These are phyloP conservation scores for Natrix natrix DNA, from an alignment of 2,797 vertebrate genomes.

Conservation along the genomic window DNA sequence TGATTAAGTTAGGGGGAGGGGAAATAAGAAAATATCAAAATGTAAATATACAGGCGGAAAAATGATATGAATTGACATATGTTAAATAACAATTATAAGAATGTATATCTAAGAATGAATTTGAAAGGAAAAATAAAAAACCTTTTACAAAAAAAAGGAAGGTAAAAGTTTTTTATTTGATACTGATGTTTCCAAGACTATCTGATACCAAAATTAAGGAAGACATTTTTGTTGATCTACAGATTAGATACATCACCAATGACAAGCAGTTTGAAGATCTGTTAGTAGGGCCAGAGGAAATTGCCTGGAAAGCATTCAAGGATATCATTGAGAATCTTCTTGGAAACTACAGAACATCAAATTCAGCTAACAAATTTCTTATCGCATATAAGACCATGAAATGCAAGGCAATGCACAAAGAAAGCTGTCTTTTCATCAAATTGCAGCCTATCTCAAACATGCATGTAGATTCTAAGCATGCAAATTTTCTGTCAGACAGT, in stretches of 20 bases:
- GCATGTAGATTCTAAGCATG: background rate
- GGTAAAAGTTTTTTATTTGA: background rate
- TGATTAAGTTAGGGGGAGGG: no score
- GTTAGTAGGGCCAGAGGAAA: background rate
- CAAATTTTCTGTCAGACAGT: background rate
- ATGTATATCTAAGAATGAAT: no score
- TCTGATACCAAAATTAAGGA: background rate
- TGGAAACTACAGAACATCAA: background rate
- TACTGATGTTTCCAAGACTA: background rate
- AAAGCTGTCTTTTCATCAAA: background rate
- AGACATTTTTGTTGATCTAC: background rate
- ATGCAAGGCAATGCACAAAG: background rate
- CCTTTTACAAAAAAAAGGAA: no score
- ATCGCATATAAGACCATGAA: background rate
- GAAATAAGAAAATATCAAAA: no score
- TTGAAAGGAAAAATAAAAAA: no score
- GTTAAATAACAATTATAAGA: no score
- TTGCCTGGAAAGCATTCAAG: background rate
- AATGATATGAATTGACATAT: no score
- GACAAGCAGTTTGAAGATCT: background rate
- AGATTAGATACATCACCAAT: background rate
- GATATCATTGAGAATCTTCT: background rate
- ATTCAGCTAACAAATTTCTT: background rate
- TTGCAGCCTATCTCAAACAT: background rate
- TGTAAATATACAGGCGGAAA: no score